Evolutionary conservation across 92 coral and sea anemone species (phyloP).

Genomic region (Phenganax marumi): DNA sequence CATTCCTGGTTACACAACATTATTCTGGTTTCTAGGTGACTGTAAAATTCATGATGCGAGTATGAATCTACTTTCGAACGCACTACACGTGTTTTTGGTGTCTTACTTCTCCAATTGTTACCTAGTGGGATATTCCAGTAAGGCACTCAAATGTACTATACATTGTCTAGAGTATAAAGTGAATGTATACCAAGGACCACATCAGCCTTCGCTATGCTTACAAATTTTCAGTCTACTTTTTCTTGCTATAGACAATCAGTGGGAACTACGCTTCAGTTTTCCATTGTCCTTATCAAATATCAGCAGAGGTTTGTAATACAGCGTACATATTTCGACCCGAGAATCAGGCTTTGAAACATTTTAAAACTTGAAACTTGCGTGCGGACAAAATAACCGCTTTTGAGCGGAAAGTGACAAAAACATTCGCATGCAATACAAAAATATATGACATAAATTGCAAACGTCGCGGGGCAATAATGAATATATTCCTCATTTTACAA

Average conservation of each 20-base stretch:
- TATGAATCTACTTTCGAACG: neutral
- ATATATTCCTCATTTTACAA: too few species aligned
- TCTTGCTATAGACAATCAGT: neutral
- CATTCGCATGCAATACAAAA: too few species aligned
- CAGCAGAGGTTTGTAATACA: slow-evolving; percentile 18
- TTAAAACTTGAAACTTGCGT: too few species aligned
- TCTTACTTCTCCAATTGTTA: neutral
- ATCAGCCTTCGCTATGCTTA: neutral
- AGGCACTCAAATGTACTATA: neutral
- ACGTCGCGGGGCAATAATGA: too few species aligned
- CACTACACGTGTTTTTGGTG: slow-evolving; percentile 29
- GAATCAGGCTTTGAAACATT: too few species aligned
- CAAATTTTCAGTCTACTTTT: neutral
- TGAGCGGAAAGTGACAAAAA: too few species aligned
- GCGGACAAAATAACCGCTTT: too few species aligned
- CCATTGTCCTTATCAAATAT: slow-evolving; percentile 15
- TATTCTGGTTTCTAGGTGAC: neutral
- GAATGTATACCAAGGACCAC: too few species aligned
- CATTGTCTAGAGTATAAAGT: too few species aligned
- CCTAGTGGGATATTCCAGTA: slow-evolving; percentile 12
- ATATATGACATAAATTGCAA: too few species aligned
- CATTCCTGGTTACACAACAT: neutral
- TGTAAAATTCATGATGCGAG: slow-evolving; percentile 31
- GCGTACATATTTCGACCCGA: too few species aligned
- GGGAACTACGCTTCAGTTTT: slow-evolving; percentile 16